Evolutionary conservation across 1,140 invertebrate genomes (phyloP), one percentile per base, ranked within the genome.

Genomic region (Leptinotarsa undecemlineata): DNA sequence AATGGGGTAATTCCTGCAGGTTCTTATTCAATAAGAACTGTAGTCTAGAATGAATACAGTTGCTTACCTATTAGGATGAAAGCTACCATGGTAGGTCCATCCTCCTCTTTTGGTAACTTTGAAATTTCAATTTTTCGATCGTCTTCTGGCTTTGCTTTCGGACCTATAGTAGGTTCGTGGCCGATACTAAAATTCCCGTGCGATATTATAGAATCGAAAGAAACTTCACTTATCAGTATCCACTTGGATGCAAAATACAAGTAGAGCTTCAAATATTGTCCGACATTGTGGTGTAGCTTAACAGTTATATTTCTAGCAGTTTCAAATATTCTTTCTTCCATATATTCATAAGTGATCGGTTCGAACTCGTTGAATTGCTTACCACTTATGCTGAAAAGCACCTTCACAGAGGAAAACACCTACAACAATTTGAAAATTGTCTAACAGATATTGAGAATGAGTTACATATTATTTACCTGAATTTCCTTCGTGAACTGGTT

Each of bases 171-270:
- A 0, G 82, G 81, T 77, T 84, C 82, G 19, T 88, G 87, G 77
- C 92, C 91, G 0, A 87, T 83, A 2, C 90, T 90, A 85, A 93
- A 92, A 73, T 93, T 93, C 0, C 92, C 92, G 81, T 93, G 91
- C 1, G 92, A 91, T 3, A 92, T 85, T 74, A 91, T 87, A n/a
- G 92, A 92, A 77, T 92, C 90, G 79, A 94, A 94, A 4, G 89
- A 90, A 73, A 97, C 88, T 87, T 97, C 96, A 83, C 94, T 96
- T 76, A 98, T 90, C 64, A 97, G 87, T 69, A 98, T 91, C 95
- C 95, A 97, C 81, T 92, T 91, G n/a, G 92, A 88, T 57, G 92
- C 91, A 82, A 95, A 96, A 79, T 89, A 90, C 3, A 97, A 87
- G 82, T 93, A 90, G 48, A 96, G 78, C 83, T 92, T 93, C 62